phyloP scores from a whole-genome alignment of 2,888 invertebrate species.

The Venustoraphidia nigricollis region DNA sequence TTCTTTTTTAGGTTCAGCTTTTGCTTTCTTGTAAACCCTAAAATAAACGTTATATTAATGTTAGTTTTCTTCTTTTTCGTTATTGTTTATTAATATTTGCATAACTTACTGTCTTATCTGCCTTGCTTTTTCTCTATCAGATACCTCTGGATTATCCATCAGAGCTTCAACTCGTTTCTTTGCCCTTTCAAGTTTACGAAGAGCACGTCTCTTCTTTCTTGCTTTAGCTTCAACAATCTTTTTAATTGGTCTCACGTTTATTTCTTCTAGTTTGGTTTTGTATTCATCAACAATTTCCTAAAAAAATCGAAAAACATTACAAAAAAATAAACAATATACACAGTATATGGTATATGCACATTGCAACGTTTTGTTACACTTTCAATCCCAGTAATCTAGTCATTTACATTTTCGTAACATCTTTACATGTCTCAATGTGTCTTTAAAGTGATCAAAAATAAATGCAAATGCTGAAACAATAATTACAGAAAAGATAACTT shows the following conservation, averaged over 20 bases:
- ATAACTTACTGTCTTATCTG: slow-evolving; percentile 69
- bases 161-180: slow-evolving; percentile 93
- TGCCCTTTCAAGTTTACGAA: slow-evolving; percentile 77
- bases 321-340: not conserved
- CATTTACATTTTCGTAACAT: not conserved
- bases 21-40: slow-evolving; percentile 83
- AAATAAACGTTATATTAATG: slow-evolving; percentile 15
- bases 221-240: slow-evolving; percentile 97
- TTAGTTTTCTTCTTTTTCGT: not conserved
- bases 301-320: slow-evolving; percentile 12
- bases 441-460: no score
- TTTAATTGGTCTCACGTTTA: slow-evolving; percentile 91
- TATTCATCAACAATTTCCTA: slow-evolving; percentile 75
- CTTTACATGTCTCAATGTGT: no score
- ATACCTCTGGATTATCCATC: slow-evolving; percentile 77
- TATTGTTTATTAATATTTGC: not conserved
- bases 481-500: slow-evolving; percentile 8
- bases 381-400: no score
- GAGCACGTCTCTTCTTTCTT: slow-evolving; percentile 83
- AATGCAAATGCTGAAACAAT: not conserved
- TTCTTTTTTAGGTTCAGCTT: slow-evolving; percentile 72
- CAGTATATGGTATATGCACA: no score
- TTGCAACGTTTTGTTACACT: no score
- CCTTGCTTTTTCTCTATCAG: slow-evolving; percentile 83
- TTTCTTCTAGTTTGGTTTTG: slow-evolving; percentile 62